Evolutionary conservation across 2,797 vertebrate species (phyloP).

Genomic region (Coregonus ussuriensis): DNA sequence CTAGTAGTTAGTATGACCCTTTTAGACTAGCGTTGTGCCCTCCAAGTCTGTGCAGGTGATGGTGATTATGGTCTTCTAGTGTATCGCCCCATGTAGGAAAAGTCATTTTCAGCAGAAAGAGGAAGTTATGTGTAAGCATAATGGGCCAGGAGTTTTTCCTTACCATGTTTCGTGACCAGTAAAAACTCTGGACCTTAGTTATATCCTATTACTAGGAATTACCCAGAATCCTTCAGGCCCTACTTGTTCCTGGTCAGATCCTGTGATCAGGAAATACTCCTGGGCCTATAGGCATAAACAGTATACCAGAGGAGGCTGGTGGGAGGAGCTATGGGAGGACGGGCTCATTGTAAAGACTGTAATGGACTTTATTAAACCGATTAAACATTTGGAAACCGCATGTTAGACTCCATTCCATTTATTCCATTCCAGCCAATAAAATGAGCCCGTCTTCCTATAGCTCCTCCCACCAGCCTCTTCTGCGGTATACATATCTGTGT

Average conservation of each 20-base stretch:
- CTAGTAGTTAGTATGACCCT: constrained; percentile 42
- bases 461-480: too few species aligned
- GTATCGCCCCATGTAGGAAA: constrained; percentile 11
- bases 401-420: too few species aligned
- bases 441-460: too few species aligned
- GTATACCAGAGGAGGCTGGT: neutral
- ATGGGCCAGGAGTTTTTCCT: neutral
- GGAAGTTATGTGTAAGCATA: neutral
- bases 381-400: too few species aligned
- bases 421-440: too few species aligned
- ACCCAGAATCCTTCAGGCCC: neutral
- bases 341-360: too few species aligned
- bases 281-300: constrained; percentile 6
- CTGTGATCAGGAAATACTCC: neutral
- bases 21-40: neutral
- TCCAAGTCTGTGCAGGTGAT: neutral
- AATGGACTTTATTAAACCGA: too few species aligned
- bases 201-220: too few species aligned
- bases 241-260: neutral
- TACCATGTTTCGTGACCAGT: neutral
- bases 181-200: neutral
- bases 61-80: constrained; percentile 4
- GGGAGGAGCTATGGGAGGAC: too few species aligned
- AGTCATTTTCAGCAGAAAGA: constrained; percentile 7
- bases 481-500: neutral